These are phyloP conservation scores for Amniataba percoides DNA, from an alignment of 2,797 vertebrate species.

Conservation along the genomic window DNA sequence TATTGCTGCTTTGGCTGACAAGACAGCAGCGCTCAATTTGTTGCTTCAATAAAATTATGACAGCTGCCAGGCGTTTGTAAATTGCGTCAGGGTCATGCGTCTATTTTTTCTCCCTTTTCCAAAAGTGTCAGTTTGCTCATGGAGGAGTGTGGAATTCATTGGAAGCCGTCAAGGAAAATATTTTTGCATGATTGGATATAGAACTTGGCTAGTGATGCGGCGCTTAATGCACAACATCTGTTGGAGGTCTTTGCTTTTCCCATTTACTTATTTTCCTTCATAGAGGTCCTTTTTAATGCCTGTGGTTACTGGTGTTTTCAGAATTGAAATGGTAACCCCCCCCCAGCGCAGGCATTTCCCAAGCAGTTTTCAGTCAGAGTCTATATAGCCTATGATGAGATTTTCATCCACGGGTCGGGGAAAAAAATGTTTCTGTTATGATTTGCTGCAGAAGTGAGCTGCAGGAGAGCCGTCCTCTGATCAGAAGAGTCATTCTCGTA, in stretches of 20 bases:
- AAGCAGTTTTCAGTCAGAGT: slow-evolving; percentile 33
- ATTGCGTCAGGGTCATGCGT: slow-evolving; percentile 60
- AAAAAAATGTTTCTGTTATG: slow-evolving; percentile 10
- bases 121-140: slow-evolving; percentile 53
- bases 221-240: slow-evolving; percentile 68
- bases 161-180: slow-evolving; percentile 65
- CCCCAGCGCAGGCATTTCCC: slow-evolving; percentile 9
- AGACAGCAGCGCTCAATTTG: slow-evolving; percentile 63
- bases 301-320: slow-evolving; percentile 48
- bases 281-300: slow-evolving; percentile 52
- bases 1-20: slow-evolving; percentile 51
- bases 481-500: slow-evolving; percentile 4
- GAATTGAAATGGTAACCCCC: slow-evolving; percentile 33
- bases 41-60: slow-evolving; percentile 75
- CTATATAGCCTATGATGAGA: slow-evolving; percentile 2
- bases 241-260: slow-evolving; percentile 62
- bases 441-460: slow-evolving; percentile 24
- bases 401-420: not conserved
- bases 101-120: slow-evolving; percentile 36
- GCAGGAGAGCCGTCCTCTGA: slow-evolving; percentile 8
- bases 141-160: slow-evolving; percentile 57
- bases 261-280: slow-evolving; percentile 58
- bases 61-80: slow-evolving; percentile 68
- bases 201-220: slow-evolving; percentile 63
- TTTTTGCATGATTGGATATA: slow-evolving; percentile 67